phyloP scores from a whole-genome alignment of 2,888 invertebrate species.

The Andrena marginata region DNA sequence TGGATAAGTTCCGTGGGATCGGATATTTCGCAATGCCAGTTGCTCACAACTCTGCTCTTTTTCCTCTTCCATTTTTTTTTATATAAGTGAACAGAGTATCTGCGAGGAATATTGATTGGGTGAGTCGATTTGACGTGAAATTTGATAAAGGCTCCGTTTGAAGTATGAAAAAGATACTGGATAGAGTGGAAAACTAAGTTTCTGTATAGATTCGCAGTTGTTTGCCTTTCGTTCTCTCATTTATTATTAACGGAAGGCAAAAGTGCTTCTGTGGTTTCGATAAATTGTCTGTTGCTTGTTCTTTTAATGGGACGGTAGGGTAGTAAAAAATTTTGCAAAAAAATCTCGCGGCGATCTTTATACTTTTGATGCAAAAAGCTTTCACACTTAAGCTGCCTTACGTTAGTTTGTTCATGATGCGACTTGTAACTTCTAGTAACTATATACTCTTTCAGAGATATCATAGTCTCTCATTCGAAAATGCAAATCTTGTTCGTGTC shows the following conservation, averaged over 20 bases:
- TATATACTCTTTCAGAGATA: too few relatives aligned
- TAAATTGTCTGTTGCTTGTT: not conserved
- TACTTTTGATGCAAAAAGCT: not conserved
- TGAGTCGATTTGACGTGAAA: not conserved
- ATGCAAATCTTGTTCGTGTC: too few relatives aligned
- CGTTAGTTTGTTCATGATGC: not conserved
- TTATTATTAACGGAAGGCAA: not conserved
- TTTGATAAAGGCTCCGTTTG: conserved; percentile 15
- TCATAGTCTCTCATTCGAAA: too few relatives aligned
- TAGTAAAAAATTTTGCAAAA: not conserved
- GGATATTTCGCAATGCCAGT: not conserved
- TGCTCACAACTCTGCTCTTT: not conserved
- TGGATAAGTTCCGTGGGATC: not conserved
- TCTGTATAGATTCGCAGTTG: not conserved
- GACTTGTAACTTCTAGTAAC: not conserved
- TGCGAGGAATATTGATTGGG: not conserved
- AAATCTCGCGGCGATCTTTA: not conserved
- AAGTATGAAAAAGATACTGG: not conserved
- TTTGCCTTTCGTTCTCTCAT: not conserved
- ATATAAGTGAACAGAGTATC: not conserved
- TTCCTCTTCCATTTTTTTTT: not conserved
- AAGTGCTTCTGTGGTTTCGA: not conserved
- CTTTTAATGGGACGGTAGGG: not conserved
- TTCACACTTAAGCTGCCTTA: not conserved
- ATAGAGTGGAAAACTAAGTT: not conserved